Evolutionary conservation across 2,113 vertebrate genomes (phyloP), one percentile per base, ranked within the genome.

Genomic region (Myrmophylax atrothorax): DNA sequence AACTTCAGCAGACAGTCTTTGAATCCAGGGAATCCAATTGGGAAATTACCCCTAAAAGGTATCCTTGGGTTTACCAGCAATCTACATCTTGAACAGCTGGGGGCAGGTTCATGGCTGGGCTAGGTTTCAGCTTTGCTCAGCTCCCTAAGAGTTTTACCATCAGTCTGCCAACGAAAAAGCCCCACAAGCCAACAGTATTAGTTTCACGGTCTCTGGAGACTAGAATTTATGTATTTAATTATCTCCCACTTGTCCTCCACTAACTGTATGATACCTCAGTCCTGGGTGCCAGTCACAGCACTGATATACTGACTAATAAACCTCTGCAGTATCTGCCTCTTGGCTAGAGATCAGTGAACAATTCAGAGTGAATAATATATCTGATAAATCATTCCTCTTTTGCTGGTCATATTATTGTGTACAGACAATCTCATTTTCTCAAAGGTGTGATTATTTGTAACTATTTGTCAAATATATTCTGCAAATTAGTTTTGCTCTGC

Each of bases 191-290:
- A 70, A 84, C 24, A 88, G 49, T 28, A 58, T 63, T 73, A 67
- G 40, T 72, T 49, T 86, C 52, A 77, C 0, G 0, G 38, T 46
- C 70, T 67, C 63, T 42, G 23, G 44, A 88, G 68, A 68, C 47
- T 35, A 42, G 60, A 94, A 90, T 87, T 90, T 88, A 88, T 76
- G 75, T 74, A 69, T 84, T 87, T 84, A 80, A 91, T 92, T 73
- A 84, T 74, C n/a, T 90, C 33, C 40, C 47, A 60, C 73, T 90
- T 74, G 40, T 90, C 33, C 40, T 76, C 37, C n/a, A 59, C 13
- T 73, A 53, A 47, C 69, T 72, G 22, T 33, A 40, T 2, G 6
- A 81, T 72, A 29, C 37, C 47, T 55, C 47, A 74, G 64, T 76
- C 60, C 85, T 42, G 60, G 84, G 52, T 77, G 68, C n/a, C 86